Base-by-base conservation (phyloP, 1,140 invertebrate genomes). In the Lordiphosa clarofinis region DNA sequence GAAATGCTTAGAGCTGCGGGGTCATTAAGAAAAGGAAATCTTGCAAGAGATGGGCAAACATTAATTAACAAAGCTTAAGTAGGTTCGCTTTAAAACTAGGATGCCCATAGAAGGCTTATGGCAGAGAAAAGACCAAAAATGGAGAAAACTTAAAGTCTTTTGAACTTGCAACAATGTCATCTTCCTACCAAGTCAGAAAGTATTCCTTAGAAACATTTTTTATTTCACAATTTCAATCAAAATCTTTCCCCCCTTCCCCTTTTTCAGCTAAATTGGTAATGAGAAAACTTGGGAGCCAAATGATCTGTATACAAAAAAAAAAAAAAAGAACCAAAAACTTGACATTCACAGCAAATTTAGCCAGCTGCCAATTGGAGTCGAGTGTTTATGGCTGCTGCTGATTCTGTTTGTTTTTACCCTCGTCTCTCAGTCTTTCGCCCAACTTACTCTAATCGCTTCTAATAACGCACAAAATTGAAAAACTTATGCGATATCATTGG, bases 391-490 rank as follows among this genome's bases (percentile, higher is more conserved):
- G 46, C 46, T 59, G 43, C 59, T 57, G 28, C 28, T 31, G 46
- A 46, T 59, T 43, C 63, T 57, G 46, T 48, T 56, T 56, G 40
- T 56, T 47, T 44, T 37, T 31, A 43, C 48, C 43, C 38, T 58
- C 35, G 33, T 10, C 36, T 2, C 5, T 31, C 28, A 1, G 28
- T 31, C 28, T 24, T n/a, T 9, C 48, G 5, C 36, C 55, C 33
- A 39, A 48, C 48, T 47, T 56, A 55, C 76, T 79, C 82, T 87
- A 87, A 87, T 87, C 82, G 76, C 76, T 87, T 78, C 82, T 87
- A 87, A 87, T 87, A 87, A 87, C 69, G 78, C 78, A 86, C 76
- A 82, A 87, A 87, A 87, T 84, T 84, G 82, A 87, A 86, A 86
- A 87, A 87, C 82, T 87, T 87, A 74, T 87, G 75, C 82, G 73